Conservation (phyloP, 2,797 vertebrate species). For the Perodicticus potto region DNA sequence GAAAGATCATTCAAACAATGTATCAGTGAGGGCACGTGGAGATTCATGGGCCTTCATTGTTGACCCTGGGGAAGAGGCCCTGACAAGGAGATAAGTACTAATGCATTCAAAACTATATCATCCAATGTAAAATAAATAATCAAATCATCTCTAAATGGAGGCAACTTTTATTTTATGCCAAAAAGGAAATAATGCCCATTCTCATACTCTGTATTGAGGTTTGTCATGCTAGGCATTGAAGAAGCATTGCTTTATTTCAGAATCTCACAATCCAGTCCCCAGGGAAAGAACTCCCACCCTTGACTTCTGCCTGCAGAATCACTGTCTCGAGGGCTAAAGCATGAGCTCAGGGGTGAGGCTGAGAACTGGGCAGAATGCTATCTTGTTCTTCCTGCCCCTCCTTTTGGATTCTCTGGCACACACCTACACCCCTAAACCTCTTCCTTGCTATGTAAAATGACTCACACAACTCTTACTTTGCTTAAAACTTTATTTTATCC, state of each 20-base stretch:
- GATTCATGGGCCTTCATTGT: not conserved
- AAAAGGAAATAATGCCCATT: not conserved
- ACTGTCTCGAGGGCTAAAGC: not conserved
- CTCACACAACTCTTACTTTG: not conserved
- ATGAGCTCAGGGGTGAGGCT: not conserved
- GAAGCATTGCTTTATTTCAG: not conserved
- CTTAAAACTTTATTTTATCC: not conserved
- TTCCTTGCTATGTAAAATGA: not conserved
- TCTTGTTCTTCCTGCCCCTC: not conserved
- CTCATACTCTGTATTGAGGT: not conserved
- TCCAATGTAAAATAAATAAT: not conserved
- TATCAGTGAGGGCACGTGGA: not conserved
- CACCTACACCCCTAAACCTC: not conserved
- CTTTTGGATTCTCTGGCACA: not conserved
- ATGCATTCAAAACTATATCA: not conserved
- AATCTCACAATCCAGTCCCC: not conserved
- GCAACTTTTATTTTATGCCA: not conserved
- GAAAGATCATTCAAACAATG: not conserved
- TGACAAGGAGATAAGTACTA: not conserved
- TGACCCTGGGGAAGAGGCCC: not conserved
- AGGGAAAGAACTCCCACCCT: not conserved
- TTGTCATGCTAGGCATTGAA: not conserved
- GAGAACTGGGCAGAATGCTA: not conserved
- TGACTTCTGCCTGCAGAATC: not conserved
- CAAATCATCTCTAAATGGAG: not conserved